Evolutionary conservation across 2,797 vertebrate genomes (phyloP).

Genomic region (Alca torda): DNA sequence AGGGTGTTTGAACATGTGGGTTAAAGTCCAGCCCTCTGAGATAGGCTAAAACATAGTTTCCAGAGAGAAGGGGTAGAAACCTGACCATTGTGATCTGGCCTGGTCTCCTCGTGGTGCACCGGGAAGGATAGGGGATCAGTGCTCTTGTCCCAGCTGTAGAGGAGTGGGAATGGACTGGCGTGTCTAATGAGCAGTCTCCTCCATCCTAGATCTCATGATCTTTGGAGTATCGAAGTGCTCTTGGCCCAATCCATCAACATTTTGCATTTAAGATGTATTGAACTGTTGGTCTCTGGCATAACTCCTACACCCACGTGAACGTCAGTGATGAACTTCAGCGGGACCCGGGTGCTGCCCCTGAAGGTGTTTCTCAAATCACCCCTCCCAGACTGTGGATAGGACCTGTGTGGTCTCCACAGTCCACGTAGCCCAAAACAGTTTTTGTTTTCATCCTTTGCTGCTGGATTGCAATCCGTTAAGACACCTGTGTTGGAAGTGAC

Average conservation of each 20-base stretch:
- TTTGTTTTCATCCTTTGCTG: background rate
- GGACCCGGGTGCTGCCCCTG: background rate
- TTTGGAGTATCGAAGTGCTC: background rate
- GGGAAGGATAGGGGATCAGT: background rate
- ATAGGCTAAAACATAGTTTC: background rate
- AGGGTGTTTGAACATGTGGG: background rate
- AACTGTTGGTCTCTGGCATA: too few relatives aligned
- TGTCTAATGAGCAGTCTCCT: background rate
- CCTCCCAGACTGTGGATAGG: background rate
- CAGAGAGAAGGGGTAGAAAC: background rate
- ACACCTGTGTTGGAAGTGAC: background rate
- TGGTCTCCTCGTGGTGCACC: background rate
- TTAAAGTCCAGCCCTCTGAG: background rate
- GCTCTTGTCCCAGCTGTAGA: background rate
- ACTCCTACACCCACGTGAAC: background rate
- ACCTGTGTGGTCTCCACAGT: background rate
- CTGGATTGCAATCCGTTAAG: background rate
- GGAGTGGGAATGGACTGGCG: background rate
- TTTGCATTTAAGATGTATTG: background rate
- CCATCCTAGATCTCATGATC: background rate
- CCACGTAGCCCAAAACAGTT: background rate
- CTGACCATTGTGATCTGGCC: accelerated
- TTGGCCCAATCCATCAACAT: background rate
- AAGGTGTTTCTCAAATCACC: background rate
- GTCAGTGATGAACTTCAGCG: accelerated